phyloP scores from a whole-genome alignment of 1,140 invertebrate species.

The Drosophila tani region DNA sequence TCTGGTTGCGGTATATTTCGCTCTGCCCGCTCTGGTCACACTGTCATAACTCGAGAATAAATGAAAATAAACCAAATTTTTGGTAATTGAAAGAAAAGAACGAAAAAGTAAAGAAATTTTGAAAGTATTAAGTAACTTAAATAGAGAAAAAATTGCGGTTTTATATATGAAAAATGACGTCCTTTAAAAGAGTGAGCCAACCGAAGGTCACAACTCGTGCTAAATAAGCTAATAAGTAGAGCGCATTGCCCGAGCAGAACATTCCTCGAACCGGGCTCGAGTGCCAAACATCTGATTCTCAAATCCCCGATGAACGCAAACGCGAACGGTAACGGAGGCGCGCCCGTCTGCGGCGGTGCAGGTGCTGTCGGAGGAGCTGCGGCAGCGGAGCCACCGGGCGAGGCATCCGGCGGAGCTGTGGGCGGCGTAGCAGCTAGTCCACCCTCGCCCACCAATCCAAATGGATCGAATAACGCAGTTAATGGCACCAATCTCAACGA shows the following conservation, averaged over 20 bases:
- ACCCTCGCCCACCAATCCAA: slow-evolving; percentile 9
- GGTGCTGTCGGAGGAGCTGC: slow-evolving; percentile 18
- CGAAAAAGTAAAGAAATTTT: too few species aligned
- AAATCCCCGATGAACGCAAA: slow-evolving; percentile 56
- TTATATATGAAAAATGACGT: too few species aligned
- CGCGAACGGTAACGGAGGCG: slow-evolving; percentile 57
- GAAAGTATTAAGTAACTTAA: too few species aligned
- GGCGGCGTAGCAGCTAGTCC: slow-evolving; percentile 14
- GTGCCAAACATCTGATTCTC: background rate
- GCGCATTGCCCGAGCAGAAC: slow-evolving; percentile 1
- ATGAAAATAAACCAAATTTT: slow-evolving; percentile 21
- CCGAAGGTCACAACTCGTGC: background rate
- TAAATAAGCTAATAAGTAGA: slow-evolving; percentile 5
- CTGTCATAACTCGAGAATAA: slow-evolving; percentile 3
- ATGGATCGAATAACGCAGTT: slow-evolving; percentile 26
- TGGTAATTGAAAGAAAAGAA: too few species aligned
- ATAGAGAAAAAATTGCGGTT: too few species aligned
- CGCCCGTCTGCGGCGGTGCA: slow-evolving; percentile 25
- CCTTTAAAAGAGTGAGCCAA: too few species aligned
- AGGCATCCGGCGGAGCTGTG: slow-evolving; percentile 20
- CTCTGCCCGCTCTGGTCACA: background rate
- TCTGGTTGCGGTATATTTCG: background rate
- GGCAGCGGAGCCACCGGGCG: slow-evolving; percentile 13
- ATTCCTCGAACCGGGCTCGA: background rate
- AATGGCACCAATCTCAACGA: slow-evolving; percentile 36